A percentile compares a stretch with the other conserved stretches of the same genome.
Conservation (phyloP, 2,113 vertebrate species). For the Phalacrocorax brasilianus region DNA sequence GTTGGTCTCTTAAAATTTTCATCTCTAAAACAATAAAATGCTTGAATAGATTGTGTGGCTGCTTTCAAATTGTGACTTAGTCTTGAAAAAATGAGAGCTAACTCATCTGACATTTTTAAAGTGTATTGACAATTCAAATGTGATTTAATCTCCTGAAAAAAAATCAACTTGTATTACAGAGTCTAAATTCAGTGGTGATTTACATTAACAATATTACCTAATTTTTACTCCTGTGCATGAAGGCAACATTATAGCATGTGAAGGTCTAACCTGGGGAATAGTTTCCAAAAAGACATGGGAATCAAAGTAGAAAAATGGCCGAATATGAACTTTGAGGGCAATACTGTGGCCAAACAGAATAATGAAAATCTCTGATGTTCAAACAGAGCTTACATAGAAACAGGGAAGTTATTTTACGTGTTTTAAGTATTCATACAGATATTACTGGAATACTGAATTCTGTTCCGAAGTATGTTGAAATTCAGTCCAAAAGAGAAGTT, state of each 20-base stretch:
- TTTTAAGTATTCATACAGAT: background rate
- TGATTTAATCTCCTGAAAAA: background rate
- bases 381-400: background rate
- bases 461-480: background rate
- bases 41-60: background rate
- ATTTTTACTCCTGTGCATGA: background rate
- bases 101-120: background rate
- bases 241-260: background rate
- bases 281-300: background rate
- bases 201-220: background rate
- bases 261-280: background rate
- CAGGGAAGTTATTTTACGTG: conserved; percentile 1
- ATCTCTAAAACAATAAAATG: conserved; percentile 9
- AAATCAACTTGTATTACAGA: background rate
- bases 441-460: background rate
- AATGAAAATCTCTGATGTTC: conserved; percentile 7
- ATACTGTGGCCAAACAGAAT: background rate
- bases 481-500: background rate
- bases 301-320: background rate
- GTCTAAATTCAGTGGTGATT: background rate
- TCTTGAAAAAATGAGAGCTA: background rate
- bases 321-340: background rate
- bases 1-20: background rate
- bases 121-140: background rate
- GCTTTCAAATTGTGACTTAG: background rate